Percentiles rank a stretch among this genome's conserved stretches.
These are phyloP conservation scores for Sus scrofa DNA, from an alignment of 2,113 vertebrate species.

Conservation along the genomic window DNA sequence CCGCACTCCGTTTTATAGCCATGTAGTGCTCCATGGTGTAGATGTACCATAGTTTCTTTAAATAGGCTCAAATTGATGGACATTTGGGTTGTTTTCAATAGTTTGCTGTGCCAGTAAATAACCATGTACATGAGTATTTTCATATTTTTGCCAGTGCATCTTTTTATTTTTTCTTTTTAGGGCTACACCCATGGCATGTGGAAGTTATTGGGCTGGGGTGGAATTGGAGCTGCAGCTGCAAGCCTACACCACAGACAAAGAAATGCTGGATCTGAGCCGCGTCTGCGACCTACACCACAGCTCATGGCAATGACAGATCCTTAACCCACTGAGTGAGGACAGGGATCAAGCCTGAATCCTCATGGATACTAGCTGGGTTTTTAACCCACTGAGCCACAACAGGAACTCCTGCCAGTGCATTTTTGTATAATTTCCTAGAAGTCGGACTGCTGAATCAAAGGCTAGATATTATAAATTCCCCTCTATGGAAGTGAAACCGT, in stretches of 20 bases:
- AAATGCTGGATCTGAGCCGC: too few species aligned
- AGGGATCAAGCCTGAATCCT: too few species aligned
- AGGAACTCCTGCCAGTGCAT: neutral
- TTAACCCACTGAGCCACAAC: too few species aligned
- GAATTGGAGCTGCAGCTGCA: too few species aligned
- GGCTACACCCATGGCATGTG: too few species aligned
- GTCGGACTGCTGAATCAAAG: neutral
- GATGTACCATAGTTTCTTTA: neutral
- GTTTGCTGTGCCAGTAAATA: neutral
- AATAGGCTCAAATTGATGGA: neutral
- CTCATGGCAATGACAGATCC: too few species aligned
- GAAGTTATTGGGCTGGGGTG: too few species aligned
- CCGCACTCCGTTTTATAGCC: neutral
- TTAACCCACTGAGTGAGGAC: too few species aligned
- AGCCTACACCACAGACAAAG: too few species aligned
- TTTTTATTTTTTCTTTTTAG: neutral
- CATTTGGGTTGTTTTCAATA: neutral
- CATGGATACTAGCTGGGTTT: too few species aligned
- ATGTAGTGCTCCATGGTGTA: neutral
- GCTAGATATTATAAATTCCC: neutral
- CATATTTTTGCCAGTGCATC: neutral
- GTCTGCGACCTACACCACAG: too few species aligned
- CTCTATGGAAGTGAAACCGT: neutral
- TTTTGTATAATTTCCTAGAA: slow-evolving; percentile 23
- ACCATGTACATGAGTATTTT: neutral